These are phyloP conservation scores for Semaprochilodus insignis DNA, from an alignment of 2,797 vertebrate genomes.

Conservation along the genomic window DNA sequence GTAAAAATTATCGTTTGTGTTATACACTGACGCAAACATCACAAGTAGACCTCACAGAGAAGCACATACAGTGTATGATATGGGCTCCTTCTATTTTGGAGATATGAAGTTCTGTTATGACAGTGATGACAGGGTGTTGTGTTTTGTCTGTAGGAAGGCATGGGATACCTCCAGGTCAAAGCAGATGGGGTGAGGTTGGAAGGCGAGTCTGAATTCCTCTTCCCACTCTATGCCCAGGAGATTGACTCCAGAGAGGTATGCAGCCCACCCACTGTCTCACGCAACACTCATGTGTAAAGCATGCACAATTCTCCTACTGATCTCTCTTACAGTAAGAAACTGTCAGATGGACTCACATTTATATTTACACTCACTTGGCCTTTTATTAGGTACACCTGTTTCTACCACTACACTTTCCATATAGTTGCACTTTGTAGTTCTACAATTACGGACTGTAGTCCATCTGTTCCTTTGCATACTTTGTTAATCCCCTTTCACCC, in stretches of 20 bases:
- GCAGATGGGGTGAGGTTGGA: constrained; percentile 89
- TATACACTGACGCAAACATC: no score
- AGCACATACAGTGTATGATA: neutral
- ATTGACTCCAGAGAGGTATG: constrained; percentile 93
- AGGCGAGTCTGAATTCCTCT: constrained; percentile 94
- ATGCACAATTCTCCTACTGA: neutral
- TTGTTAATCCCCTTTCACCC: no score
- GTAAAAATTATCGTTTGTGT: no score
- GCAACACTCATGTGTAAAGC: neutral
- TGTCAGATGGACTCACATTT: neutral
- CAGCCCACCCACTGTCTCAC: constrained; percentile 29
- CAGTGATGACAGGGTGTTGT: neutral
- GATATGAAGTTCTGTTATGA: neutral
- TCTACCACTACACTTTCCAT: no score
- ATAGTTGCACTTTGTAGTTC: no score
- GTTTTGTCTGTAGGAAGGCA: constrained; percentile 83
- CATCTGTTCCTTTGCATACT: no score
- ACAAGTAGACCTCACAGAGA: neutral
- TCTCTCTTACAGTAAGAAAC: neutral
- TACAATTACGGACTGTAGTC: no score
- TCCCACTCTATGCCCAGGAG: constrained; percentile 92
- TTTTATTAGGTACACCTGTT: no score
- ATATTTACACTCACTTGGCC: neutral
- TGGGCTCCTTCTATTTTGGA: neutral
- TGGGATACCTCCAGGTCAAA: constrained; percentile 89